Conservation (phyloP, 2,888 invertebrate genomes). For the Emmelina monodactyla region DNA sequence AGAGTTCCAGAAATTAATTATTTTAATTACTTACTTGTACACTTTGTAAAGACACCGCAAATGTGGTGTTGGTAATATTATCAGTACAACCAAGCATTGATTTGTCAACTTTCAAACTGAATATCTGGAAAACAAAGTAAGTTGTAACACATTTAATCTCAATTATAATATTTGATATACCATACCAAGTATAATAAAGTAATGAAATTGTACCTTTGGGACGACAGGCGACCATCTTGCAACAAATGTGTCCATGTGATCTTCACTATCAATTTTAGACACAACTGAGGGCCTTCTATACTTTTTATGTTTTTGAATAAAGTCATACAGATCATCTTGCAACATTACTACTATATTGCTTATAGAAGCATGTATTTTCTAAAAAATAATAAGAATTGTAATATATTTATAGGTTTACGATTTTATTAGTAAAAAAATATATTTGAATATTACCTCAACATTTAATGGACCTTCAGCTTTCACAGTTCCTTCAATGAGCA, state of each 20-base stretch:
- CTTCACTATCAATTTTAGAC: slow-evolving; percentile 18
- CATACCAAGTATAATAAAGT: slow-evolving; percentile 2
- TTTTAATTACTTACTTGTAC: slow-evolving; percentile 66
- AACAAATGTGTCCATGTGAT: slow-evolving; percentile 55
- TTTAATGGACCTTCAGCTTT: slow-evolving; percentile 86
- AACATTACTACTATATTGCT: slow-evolving; percentile 65
- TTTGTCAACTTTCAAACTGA: slow-evolving; percentile 76
- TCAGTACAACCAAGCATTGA: slow-evolving; percentile 74
- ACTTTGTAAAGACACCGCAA: slow-evolving; percentile 72
- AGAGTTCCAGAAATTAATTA: no score
- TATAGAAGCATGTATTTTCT: slow-evolving; percentile 73
- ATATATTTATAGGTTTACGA: not conserved
- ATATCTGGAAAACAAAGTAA: slow-evolving; percentile 62
- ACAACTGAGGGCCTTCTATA: slow-evolving; percentile 17
- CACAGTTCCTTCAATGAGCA: slow-evolving; percentile 78
- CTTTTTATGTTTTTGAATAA: slow-evolving; percentile 45
- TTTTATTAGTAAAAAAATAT: no score
- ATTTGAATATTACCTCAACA: slow-evolving; percentile 84
- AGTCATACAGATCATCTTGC: slow-evolving; percentile 65
- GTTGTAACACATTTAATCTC: not conserved
- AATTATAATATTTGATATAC: no score
- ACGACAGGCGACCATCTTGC: slow-evolving; percentile 77
- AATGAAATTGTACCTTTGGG: slow-evolving; percentile 70
- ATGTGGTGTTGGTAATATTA: slow-evolving; percentile 73
- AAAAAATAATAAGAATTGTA: slow-evolving; percentile 21